Conservation (phyloP, 2,888 invertebrate species). For the Caenorhabditis virilis region DNA sequence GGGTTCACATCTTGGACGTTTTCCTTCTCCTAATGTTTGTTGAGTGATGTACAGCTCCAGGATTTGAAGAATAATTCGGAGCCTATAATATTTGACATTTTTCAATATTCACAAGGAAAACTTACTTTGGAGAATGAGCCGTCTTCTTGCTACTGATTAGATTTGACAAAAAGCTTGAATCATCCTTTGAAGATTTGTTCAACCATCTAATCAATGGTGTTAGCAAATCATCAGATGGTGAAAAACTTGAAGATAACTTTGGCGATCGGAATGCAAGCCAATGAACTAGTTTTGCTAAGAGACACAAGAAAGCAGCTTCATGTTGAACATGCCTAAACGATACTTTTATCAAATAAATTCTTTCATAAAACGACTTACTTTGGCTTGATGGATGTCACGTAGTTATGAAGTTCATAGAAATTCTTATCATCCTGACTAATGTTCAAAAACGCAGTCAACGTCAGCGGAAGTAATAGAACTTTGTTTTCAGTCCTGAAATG, state of each 20-base stretch:
- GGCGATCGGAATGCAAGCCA: conserved; percentile 31
- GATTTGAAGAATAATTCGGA: conserved; percentile 54
- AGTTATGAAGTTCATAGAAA: conserved; percentile 43
- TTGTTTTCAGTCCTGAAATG: conserved; percentile 47
- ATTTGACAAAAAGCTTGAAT: conserved; percentile 37
- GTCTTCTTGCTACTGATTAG: conserved; percentile 46
- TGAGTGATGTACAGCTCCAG: conserved; percentile 56
- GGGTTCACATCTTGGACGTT: conserved; percentile 32
- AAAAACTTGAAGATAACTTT: conserved; percentile 16
- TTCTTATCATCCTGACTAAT: conserved; percentile 34
- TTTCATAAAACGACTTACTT: conserved; percentile 45
- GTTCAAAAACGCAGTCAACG: conserved; percentile 37
- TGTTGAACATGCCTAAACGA: conserved; percentile 38
- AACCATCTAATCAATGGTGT: conserved; percentile 34
- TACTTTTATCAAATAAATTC: neutral
- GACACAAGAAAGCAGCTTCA: conserved; percentile 53
- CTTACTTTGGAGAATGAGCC: conserved; percentile 44
- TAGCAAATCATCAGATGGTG: conserved; percentile 37
- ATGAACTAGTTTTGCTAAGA: conserved; percentile 42
- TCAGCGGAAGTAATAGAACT: conserved; percentile 37
- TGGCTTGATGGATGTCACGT: conserved; percentile 55
- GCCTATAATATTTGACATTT: conserved; percentile 29
- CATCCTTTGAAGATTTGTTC: conserved; percentile 39
- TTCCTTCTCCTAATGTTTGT: conserved; percentile 50
- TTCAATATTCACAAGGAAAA: neutral